These are phyloP conservation scores for Meliscaeva auricollis DNA, from an alignment of 2,888 invertebrate genomes.

Conservation along the genomic window DNA sequence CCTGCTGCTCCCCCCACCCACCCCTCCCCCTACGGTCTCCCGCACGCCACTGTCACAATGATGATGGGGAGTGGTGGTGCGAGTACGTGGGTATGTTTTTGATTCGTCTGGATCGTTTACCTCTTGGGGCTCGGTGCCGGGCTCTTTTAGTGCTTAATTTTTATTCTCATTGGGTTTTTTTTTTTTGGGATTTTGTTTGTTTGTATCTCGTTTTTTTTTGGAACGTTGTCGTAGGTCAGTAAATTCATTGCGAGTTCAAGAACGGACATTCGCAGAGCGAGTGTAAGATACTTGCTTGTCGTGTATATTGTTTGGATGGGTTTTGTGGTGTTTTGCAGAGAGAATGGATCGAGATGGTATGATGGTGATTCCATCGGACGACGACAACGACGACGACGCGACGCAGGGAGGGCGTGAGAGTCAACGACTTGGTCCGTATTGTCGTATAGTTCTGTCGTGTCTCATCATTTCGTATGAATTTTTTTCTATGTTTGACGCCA, in stretches of 20 bases:
- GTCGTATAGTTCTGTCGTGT: conserved; percentile 52
- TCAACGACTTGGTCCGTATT: conserved; percentile 56
- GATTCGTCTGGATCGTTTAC: conserved; percentile 76
- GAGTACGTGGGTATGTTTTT: conserved; percentile 74
- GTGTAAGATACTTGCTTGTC: conserved; percentile 59
- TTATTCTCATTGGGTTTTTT: conserved; percentile 32
- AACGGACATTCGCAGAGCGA: conserved; percentile 71
- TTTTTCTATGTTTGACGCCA: conserved; percentile 39
- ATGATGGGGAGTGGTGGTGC: conserved; percentile 55
- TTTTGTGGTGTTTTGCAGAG: conserved; percentile 33
- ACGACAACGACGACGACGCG: too few relatives aligned
- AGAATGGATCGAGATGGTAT: not conserved
- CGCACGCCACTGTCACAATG: not conserved
- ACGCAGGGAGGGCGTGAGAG: conserved; percentile 31
- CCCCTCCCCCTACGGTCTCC: not conserved
- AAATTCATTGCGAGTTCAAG: conserved; percentile 75
- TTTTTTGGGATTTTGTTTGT: conserved; percentile 40
- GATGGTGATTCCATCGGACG: conserved; percentile 53
- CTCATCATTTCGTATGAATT: conserved; percentile 72
- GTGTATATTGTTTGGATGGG: conserved; percentile 35
- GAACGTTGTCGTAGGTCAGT: conserved; percentile 75
- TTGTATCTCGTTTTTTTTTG: conserved; percentile 55
- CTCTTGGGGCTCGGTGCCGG: conserved; percentile 72
- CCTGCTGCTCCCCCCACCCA: conserved; percentile 1
- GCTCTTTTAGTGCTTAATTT: conserved; percentile 68